Base-by-base conservation (phyloP, 2,888 invertebrate genomes). In the Osmoderma eremita region DNA sequence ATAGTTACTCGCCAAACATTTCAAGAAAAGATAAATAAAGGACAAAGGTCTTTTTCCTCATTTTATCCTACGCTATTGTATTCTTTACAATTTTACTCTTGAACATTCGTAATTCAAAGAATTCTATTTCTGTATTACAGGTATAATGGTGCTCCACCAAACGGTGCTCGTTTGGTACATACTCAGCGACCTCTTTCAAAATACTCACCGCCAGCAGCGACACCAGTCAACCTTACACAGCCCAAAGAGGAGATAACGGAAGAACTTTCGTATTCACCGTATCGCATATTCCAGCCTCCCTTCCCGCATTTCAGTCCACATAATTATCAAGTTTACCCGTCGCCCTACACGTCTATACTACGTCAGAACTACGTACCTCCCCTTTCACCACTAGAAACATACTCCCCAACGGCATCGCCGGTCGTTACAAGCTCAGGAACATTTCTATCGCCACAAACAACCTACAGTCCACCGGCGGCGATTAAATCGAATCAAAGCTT, bases 321-420 rank as follows among this genome's bases (percentile, higher is more conserved):
- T 38, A 48, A 53, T 42, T 51, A 67, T 62, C 66, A 69, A 38
- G 50, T 64, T 75, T 80, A 85, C 50, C 83, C 68, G 83, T 83
- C 79, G n/a, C 80, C 74, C 79, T 83, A 75, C 71, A 74, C 77
- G 53, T 74, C 76, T 39, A 74, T 83, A 78, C 74, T 81, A 70
- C 71, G 83, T 78, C 72, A 84, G 69, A 84, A 79, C 80, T 80
- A 77, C 71, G 76, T 78, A 83, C 80, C 85, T 81, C 81, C 83
- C 79, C 75, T 83, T 76, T 78, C 84, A 38, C 81, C 82, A 4
- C 72, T 83, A 45, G 81, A 82, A 62, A 76, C 79, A 4, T 80
- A 79, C 69, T 78, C 81, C 20, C 79, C 82, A 39, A 77, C 81
- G 17, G 80, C 82, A 36, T 77, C 82, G 15, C 77, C 81, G 80